Evolutionary conservation across 2,113 vertebrate species (phyloP), one percentile per base, ranked within the genome.

Genomic region (Pithys albifrons): DNA sequence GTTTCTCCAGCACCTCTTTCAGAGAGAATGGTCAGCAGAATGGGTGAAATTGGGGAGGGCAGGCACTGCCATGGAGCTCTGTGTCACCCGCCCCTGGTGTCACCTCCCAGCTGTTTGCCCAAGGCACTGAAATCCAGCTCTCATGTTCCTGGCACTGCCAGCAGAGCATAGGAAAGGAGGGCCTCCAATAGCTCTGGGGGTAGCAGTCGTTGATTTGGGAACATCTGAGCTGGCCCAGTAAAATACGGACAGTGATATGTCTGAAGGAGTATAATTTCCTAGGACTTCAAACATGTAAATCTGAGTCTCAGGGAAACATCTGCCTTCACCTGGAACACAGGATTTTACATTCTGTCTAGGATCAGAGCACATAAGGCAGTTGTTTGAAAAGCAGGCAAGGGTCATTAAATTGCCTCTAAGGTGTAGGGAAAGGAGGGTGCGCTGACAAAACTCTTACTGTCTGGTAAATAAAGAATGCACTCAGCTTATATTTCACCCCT

Each of bases 231-330:
- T 79, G 61, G 18, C 31, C 59, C 39, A 35, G n/a, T 12, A 2
- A n/a, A 66, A 41, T 3, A 27, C 0, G 6, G 61, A 20, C 73
- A 65, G 69, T 9, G 29, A 10, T 17, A 2, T 8, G 3, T 41
- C 52, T 27, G 17, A 17, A 71, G 31, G n/a, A 10, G 0, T 20
- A 2, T 48, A 2, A 41, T 84, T 59, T n/a, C 31, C 45, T 65
- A 37, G 81, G 17, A n/a, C 49, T 70, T 65, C 64, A 73, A 4
- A 76, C 19, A 1, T 17, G 35, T 37, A n/a, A 64, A 61, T 65
- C 12, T 19, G 37, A 88, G 39, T 57, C 35, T 64, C 12, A 16
- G 48, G 67, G 67, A 58, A 49, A 27, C 25, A 18, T 7, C 49
- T 69, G 27, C 55, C 39, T 55, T 80, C 19, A 25, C 23, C 35